Conservation (phyloP, 2,888 invertebrate genomes). For the Arctia plantaginis region DNA sequence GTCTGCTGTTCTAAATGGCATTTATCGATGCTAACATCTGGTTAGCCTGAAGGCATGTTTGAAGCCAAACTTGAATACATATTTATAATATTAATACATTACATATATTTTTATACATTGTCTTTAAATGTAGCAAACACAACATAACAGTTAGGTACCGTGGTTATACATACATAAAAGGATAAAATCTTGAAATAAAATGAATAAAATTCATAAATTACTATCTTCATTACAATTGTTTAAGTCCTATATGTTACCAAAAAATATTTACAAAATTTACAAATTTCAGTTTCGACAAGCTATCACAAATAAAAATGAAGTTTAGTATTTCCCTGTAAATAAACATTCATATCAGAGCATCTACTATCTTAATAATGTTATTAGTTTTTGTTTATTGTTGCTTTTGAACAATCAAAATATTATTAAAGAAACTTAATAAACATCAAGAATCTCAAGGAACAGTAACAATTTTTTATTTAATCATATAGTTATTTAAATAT, state of each 20-base stretch:
- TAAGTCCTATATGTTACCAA: not conserved
- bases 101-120: not conserved
- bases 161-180: not conserved
- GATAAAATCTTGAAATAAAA: not conserved
- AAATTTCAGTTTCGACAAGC: not conserved
- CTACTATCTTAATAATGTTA: conserved; percentile 6
- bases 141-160: not conserved
- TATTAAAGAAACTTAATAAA: not conserved
- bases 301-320: not conserved
- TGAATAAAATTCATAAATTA: not conserved
- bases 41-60: conserved; percentile 23
- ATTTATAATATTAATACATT: not conserved
- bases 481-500: not conserved
- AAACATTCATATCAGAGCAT: conserved; percentile 12
- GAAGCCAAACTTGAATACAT: conserved; percentile 8
- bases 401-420: conserved; percentile 5
- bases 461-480: not conserved
- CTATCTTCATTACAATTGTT: not conserved
- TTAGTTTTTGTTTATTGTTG: conserved; percentile 11
- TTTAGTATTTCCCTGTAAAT: not conserved
- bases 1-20: conserved; percentile 22
- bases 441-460: too few species aligned
- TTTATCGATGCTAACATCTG: conserved; percentile 46
- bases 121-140: not conserved
- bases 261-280: not conserved